phyloP scores from a whole-genome alignment of 2,888 invertebrate species.

The Drosophila quinaria region DNA sequence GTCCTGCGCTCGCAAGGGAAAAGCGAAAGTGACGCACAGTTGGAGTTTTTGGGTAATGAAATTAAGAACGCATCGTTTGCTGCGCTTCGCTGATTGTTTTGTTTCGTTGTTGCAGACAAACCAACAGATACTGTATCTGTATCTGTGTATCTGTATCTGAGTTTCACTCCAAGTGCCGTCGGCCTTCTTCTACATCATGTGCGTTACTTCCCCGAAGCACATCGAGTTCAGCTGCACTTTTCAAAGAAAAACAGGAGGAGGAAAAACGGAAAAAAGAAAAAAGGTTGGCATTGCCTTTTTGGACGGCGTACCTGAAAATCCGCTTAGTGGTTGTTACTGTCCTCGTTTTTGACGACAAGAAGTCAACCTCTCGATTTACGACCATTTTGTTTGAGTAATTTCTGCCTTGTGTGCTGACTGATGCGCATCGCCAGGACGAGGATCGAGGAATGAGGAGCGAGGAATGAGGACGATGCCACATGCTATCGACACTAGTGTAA shows the following conservation, averaged over 20 bases:
- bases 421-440: conserved; percentile 54
- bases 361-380: conserved; percentile 84
- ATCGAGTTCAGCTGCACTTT: conserved; percentile 65
- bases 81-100: conserved; percentile 82
- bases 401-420: conserved; percentile 59
- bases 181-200: conserved; percentile 10
- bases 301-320: conserved; percentile 66
- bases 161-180: conserved; percentile 51
- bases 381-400: conserved; percentile 84
- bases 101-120: conserved; percentile 56
- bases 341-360: conserved; percentile 80
- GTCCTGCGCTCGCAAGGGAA: conserved; percentile 18
- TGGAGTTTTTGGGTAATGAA: conserved; percentile 74
- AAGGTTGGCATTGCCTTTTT: conserved; percentile 32
- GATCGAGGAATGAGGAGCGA: conserved; percentile 18
- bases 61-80: conserved; percentile 82
- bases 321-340: conserved; percentile 74
- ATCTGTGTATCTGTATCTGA: conserved; percentile 8
- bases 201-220: conserved; percentile 57
- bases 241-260: conserved; percentile 48
- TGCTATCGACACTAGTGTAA: conserved; percentile 61
- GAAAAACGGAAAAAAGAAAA: conserved; percentile 22
- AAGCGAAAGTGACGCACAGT: conserved; percentile 76
- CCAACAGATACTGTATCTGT: conserved; percentile 45
- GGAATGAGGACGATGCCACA: conserved; percentile 47